phyloP scores from a whole-genome alignment of 2,113 vertebrate species.

The Sula dactylatra region DNA sequence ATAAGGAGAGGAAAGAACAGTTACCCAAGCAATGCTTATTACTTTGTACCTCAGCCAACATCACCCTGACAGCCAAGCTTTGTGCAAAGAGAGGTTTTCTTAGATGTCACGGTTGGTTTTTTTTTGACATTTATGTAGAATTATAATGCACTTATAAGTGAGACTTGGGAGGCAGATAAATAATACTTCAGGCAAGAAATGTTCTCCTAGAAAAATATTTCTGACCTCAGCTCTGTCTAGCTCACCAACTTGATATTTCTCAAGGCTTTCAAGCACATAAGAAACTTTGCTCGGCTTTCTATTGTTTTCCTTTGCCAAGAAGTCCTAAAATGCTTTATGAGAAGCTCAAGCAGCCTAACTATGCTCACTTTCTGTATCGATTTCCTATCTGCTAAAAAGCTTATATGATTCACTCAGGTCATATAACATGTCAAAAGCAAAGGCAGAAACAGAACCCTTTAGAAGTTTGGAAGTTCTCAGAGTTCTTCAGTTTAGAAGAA shows the following conservation, averaged over 20 bases:
- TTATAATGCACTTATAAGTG: neutral
- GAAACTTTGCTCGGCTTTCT: neutral
- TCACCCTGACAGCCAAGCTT: neutral
- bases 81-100: neutral
- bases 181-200: neutral
- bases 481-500: neutral
- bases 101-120: neutral
- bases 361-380: neutral
- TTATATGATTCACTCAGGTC: neutral
- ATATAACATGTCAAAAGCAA: neutral
- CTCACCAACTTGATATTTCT: neutral
- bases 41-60: neutral
- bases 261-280: neutral
- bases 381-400: neutral
- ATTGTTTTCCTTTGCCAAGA: neutral
- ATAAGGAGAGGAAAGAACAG: neutral
- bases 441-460: neutral
- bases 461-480: neutral
- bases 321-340: neutral
- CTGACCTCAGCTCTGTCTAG: neutral
- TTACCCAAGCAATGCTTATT: neutral
- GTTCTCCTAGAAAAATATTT: neutral
- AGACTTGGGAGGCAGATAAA: neutral
- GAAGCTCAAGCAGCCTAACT: neutral
- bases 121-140: neutral